Percentiles rank a stretch among this genome's conserved stretches.
phyloP scores from a whole-genome alignment of 2,113 vertebrate genomes.

The Malaclemys terrapin region DNA sequence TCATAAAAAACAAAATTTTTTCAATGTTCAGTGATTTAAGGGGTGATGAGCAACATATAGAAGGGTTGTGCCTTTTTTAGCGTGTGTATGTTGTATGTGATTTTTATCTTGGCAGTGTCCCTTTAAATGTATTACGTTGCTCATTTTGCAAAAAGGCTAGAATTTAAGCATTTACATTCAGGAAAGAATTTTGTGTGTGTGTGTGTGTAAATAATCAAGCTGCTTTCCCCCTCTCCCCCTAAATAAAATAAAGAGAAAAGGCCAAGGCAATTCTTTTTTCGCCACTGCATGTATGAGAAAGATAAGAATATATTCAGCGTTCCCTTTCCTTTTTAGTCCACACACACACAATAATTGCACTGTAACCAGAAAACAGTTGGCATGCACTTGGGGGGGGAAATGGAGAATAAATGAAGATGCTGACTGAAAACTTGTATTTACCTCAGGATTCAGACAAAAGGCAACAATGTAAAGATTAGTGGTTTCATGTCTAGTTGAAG shows the following conservation, averaged over 20 bases:
- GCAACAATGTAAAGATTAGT: background rate
- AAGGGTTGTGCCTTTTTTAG: background rate
- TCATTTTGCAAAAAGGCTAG: background rate
- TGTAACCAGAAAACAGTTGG: background rate
- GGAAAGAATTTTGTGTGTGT: background rate
- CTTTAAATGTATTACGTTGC: background rate
- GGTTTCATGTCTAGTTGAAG: background rate
- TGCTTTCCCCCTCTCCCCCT: background rate
- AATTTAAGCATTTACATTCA: background rate
- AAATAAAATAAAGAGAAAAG: background rate
- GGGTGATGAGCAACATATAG: background rate
- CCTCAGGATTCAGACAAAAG: background rate
- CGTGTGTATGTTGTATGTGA: background rate
- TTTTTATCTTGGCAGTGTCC: background rate
- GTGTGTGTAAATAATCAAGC: background rate
- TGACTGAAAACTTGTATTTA: background rate
- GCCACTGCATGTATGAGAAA: background rate
- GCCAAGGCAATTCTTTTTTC: background rate
- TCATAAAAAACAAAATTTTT: background rate
- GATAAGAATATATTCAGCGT: background rate
- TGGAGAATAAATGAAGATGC: background rate
- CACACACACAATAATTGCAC: background rate
- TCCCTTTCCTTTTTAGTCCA: background rate
- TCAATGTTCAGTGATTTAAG: background rate
- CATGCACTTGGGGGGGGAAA: background rate